Conservation (phyloP, 2,888 invertebrate species). For the Mycalesis mineus region DNA sequence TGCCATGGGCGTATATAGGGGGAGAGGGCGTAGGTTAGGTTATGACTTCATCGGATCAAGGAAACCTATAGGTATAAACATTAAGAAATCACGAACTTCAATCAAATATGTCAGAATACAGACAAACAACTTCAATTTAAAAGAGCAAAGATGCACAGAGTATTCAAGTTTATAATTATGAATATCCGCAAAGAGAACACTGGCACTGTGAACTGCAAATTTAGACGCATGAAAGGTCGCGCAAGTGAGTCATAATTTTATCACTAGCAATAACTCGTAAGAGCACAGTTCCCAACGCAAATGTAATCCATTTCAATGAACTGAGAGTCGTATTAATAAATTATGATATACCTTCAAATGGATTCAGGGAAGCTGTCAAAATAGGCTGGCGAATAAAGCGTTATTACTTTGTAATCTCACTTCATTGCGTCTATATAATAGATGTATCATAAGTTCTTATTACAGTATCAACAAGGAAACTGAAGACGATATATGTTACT, state of each 20-base stretch:
- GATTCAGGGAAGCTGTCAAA: constrained; percentile 1
- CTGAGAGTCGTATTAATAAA: neutral
- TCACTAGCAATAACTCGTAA: constrained; percentile 16
- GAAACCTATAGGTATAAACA: too few relatives aligned
- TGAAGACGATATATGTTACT: too few relatives aligned
- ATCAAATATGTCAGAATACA: too few relatives aligned
- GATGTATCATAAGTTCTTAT: neutral
- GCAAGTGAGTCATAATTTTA: constrained; percentile 52
- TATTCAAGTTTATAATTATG: neutral
- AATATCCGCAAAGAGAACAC: constrained; percentile 43
- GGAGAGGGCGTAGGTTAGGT: too few relatives aligned
- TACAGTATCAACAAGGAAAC: too few relatives aligned
- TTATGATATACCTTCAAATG: neutral
- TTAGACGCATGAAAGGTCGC: constrained; percentile 66
- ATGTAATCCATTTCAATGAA: constrained; percentile 8
- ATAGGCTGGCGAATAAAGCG: neutral
- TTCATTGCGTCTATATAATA: neutral
- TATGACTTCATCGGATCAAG: too few relatives aligned
- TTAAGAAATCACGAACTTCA: too few relatives aligned
- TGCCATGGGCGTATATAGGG: too few relatives aligned
- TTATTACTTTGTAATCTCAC: neutral
- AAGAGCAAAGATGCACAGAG: too few relatives aligned
- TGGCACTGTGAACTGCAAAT: constrained; percentile 54
- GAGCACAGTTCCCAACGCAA: constrained; percentile 7
- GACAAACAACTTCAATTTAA: too few relatives aligned